These are phyloP conservation scores for Melanotaenia boesemani DNA, from an alignment of 2,797 vertebrate genomes.

Conservation along the genomic window DNA sequence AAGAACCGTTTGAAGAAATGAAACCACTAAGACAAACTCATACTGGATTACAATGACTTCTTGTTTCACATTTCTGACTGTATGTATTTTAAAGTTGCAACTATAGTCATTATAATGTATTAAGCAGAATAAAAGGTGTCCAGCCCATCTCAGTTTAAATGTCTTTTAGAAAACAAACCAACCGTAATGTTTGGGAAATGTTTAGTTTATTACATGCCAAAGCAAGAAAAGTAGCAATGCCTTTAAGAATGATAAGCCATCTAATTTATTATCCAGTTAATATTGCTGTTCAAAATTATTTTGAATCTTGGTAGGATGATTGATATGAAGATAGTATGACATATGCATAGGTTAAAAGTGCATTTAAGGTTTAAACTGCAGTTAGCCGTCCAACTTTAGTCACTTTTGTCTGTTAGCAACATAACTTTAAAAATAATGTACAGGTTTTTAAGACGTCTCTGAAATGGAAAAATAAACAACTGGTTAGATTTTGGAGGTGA, in stretches of 20 bases:
- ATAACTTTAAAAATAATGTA: too few species aligned
- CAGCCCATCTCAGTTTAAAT: neutral
- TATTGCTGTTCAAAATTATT: neutral
- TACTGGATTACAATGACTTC: neutral
- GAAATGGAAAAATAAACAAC: too few species aligned
- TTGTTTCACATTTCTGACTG: neutral
- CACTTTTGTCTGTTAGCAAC: neutral
- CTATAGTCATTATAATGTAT: neutral
- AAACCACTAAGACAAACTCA: slow-evolving; percentile 8
- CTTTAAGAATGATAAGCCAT: neutral
- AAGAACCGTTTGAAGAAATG: neutral
- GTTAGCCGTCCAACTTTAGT: neutral
- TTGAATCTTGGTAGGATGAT: too few species aligned
- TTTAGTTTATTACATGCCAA: neutral
- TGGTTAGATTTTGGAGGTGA: too few species aligned
- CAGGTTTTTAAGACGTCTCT: too few species aligned
- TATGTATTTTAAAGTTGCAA: neutral
- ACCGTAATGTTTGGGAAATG: neutral
- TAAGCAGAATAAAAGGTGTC: neutral
- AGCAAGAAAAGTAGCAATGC: neutral
- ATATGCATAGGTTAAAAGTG: neutral
- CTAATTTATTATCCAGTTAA: neutral
- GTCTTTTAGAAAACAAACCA: neutral
- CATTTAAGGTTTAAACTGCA: neutral
- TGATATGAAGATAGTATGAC: neutral